Base-by-base conservation (phyloP, 2,797 vertebrate genomes). In the Coregonus sp. region DNA sequence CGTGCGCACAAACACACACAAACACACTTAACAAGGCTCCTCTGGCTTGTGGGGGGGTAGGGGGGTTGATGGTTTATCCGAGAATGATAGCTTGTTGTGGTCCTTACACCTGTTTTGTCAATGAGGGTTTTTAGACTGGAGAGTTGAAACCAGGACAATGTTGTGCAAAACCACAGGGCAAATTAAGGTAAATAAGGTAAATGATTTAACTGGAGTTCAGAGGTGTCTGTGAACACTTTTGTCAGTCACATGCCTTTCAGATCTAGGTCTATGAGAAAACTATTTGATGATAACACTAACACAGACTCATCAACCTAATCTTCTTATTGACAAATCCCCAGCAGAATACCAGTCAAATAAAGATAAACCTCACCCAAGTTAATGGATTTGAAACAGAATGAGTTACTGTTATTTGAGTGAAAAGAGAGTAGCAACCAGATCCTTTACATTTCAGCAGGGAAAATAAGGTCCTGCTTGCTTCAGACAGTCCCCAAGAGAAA, bases 401-500 rank as follows among this genome's bases (percentile, higher is more conserved):
- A 54, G 31, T 67, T 66, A 33, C 29, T 31, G 25, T 4, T 31
- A 37, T 31, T 66, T 9, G 31, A 67, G 25, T 72, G 15, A 33
- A 65, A 67, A 35, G 31, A 68, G 7, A 29, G 12, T 70, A 80
- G 82, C 86, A 92, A 93, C 70, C 82, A 87, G 79, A 40, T 80
- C 87, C 80, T 84, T 87, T 47, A 89, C 80, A 86, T 87, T 50
- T 87, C 86, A 90, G 78, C 89, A 87, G 90, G 88, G 84, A 88
- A 85, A 89, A 79, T 81, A 85, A 77, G 74, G 12, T 82, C 84
- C 82, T 80, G 86, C 75, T 87, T 54, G 88, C 81, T 85, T 84
- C 82, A 88, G 85, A 74, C 79, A 88, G 85, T 74, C 80, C 68
- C 90, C 91, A 15, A 82, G 81, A 79, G 81, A 85, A 76, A 89